A percentile compares a stretch with the other conserved stretches of the same genome.
Evolutionary conservation across 2,113 vertebrate genomes (phyloP).

Genomic region (Microtus montanus): DNA sequence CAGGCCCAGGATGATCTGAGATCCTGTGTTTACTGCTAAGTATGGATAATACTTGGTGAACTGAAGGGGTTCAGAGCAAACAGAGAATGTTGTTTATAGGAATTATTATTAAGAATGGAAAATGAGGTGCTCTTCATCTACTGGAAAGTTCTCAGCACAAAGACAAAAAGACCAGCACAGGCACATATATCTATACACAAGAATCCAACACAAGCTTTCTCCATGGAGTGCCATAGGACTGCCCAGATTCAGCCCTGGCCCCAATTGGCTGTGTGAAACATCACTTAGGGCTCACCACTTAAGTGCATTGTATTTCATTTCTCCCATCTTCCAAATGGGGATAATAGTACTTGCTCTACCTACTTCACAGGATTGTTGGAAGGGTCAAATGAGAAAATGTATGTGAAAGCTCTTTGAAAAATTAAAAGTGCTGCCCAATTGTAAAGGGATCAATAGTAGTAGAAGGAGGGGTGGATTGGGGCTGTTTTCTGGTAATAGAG

Average conservation of each 20-base stretch:
- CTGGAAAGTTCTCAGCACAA: neutral
- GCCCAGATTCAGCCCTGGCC: neutral
- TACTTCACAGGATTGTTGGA: conserved; percentile 70
- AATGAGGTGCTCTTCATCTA: neutral
- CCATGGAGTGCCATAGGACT: neutral
- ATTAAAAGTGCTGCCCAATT: conserved; percentile 77
- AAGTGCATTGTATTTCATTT: conserved; percentile 69
- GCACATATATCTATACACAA: neutral
- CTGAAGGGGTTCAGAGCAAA: neutral
- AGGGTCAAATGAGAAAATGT: conserved; percentile 79
- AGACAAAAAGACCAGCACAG: neutral
- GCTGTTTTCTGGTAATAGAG: conserved; percentile 36
- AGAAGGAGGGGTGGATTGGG: conserved; percentile 21
- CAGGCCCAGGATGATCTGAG: neutral
- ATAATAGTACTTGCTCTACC: conserved; percentile 71
- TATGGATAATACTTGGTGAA: neutral
- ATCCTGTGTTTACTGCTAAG: neutral
- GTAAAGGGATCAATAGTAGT: conserved; percentile 70
- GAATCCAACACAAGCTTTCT: neutral
- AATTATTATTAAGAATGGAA: neutral
- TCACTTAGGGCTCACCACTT: conserved; percentile 63
- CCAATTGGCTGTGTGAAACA: neutral
- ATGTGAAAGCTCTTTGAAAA: conserved; percentile 82
- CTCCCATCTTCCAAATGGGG: conserved; percentile 74
- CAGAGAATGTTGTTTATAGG: neutral